Conservation (phyloP, 1,140 invertebrate species). For the Caenorhabditis tropicalis region DNA sequence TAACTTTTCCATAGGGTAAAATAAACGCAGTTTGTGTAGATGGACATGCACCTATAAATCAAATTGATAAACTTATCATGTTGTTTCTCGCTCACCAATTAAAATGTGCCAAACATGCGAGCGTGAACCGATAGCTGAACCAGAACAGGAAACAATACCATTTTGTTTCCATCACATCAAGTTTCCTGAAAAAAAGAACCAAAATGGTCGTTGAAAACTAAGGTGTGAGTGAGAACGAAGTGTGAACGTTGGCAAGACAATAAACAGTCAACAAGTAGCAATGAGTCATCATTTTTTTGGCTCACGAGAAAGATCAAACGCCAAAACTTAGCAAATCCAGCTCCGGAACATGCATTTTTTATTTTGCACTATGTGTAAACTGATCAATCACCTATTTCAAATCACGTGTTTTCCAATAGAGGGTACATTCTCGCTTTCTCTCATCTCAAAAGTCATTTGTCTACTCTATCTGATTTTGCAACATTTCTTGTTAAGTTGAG, state of each 20-base stretch:
- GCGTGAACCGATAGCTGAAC: slow-evolving; percentile 54
- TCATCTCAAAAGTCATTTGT: background rate
- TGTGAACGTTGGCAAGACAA: background rate
- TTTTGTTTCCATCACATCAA: slow-evolving; percentile 47
- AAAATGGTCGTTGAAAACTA: background rate
- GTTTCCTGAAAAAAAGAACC: background rate
- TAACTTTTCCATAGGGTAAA: slow-evolving; percentile 58
- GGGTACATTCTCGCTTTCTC: background rate
- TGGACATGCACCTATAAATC: slow-evolving; percentile 37
- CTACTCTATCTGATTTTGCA: background rate
- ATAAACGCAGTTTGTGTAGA: slow-evolving; percentile 58
- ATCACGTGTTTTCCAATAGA: background rate
- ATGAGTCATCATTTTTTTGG: background rate
- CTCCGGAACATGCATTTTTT: too few species aligned
- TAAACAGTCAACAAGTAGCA: background rate
- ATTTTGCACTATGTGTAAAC: background rate
- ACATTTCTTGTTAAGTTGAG: background rate
- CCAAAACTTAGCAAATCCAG: background rate
- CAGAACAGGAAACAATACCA: slow-evolving; percentile 60
- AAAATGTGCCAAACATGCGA: slow-evolving; percentile 58
- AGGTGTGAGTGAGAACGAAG: background rate
- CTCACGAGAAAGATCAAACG: background rate
- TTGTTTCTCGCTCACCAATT: slow-evolving; percentile 40
- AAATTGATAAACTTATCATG: background rate
- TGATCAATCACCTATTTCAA: background rate